A percentile compares a stretch with the other conserved stretches of the same genome.
These are phyloP conservation scores for Nothura maculosa DNA, from an alignment of 2,797 vertebrate species.

Conservation along the genomic window DNA sequence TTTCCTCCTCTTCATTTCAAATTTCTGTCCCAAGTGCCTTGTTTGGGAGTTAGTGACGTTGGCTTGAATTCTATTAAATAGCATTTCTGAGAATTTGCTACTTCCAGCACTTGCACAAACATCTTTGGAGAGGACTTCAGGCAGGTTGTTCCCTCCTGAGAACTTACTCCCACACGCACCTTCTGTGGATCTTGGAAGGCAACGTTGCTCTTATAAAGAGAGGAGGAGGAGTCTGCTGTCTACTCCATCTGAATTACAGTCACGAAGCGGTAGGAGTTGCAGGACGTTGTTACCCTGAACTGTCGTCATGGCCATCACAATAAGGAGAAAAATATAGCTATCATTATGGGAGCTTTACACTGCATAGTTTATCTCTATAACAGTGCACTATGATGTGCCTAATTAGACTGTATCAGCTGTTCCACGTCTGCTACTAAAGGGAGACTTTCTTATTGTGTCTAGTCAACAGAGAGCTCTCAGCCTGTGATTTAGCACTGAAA, in stretches of 20 bases:
- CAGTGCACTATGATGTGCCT: conserved; percentile 70
- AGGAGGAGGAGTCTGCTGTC: background rate
- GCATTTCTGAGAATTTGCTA: background rate
- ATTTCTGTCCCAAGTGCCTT: background rate
- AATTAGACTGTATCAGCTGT: conserved; percentile 75
- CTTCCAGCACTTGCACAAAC: background rate
- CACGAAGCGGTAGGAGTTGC: background rate
- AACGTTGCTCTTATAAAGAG: background rate
- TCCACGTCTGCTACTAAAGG: conserved; percentile 43
- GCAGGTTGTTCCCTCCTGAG: background rate
- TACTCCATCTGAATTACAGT: conserved; percentile 18
- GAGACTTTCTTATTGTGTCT: conserved; percentile 62
- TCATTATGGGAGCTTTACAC: conserved; percentile 70
- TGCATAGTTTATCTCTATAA: conserved; percentile 72
- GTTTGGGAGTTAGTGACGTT: background rate
- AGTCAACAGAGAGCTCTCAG: conserved; percentile 65
- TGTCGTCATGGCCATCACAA: conserved; percentile 61
- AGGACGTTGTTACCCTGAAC: conserved; percentile 53
- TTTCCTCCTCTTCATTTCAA: background rate
- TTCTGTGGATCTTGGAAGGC: background rate
- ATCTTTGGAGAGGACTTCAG: background rate
- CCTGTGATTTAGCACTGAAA: conserved; percentile 73
- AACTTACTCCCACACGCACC: accelerated
- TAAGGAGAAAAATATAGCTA: conserved; percentile 74
- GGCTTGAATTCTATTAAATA: background rate